Percentiles rank a stretch among this genome's conserved stretches.
Conservation (phyloP, 2,797 vertebrate species). For the Serranus cabrilla region DNA sequence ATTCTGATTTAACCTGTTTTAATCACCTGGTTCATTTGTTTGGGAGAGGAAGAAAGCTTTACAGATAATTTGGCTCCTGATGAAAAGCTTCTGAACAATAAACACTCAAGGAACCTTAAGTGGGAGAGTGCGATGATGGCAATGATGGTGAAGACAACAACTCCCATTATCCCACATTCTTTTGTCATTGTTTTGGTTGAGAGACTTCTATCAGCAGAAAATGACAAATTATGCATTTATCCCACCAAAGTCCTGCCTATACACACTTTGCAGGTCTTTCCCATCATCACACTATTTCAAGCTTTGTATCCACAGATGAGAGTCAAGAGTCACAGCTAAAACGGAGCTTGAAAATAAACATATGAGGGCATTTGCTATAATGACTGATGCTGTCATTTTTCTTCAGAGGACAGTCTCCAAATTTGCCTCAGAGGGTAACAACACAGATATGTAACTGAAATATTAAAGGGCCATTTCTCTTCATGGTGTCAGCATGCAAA, state of each 20-base stretch:
- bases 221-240: too few relatives aligned
- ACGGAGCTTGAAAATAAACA: constrained; percentile 9
- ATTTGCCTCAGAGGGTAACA: constrained; percentile 30
- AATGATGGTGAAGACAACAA: too few relatives aligned
- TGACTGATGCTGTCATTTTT: constrained; percentile 23
- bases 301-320: background rate
- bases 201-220: too few relatives aligned
- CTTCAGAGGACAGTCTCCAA: constrained; percentile 16
- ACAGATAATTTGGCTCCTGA: too few relatives aligned
- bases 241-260: background rate
- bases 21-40: too few relatives aligned
- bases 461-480: constrained; percentile 48
- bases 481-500: constrained; percentile 8
- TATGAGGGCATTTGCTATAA: constrained; percentile 20
- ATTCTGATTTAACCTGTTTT: too few relatives aligned
- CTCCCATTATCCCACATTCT: too few relatives aligned
- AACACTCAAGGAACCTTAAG: too few relatives aligned
- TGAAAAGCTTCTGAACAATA: too few relatives aligned
- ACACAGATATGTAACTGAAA: constrained; percentile 30
- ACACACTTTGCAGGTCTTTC: background rate
- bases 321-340: background rate
- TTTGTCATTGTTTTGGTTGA: too few relatives aligned
- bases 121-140: too few relatives aligned
- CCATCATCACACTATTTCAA: background rate
- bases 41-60: too few relatives aligned